Base-by-base conservation (phyloP, 1,140 invertebrate species). In the Camponotus pennsylvanicus region DNA sequence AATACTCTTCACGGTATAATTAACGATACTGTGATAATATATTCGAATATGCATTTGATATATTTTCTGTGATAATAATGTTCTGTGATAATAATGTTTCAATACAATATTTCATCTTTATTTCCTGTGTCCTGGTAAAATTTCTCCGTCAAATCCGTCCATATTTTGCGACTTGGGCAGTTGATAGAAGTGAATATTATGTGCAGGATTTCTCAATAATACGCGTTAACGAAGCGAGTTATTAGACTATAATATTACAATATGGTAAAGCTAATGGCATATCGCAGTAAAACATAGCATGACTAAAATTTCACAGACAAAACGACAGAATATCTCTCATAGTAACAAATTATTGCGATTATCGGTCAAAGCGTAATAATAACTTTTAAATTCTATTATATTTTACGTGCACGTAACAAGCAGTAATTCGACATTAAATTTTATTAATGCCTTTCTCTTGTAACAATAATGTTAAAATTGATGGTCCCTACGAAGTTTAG, bases 271-370 rank as follows among this genome's bases (percentile, higher is more conserved):
- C 63, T 90, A 89, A 90, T 86, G 76, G 69, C 49, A 66, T 27
- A 89, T 71, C 77, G 42, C 34, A 40, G 32, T 64, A 61, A 49
- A 76, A 85, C 86, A 69, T 61, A 52, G 13, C 4, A 21, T 79
- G 87, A 87, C 63, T 52, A 86, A 75, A 85, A 88, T 87, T 89
- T 85, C 73, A 77, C 70, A 76, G 52, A 52, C 64, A 45, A 78
- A 79, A 55, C 40, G 61, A 49, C 69, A 57, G 71, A 37, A 57
- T 52, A 13, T 49, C 59, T 15, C 49, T 63, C 21, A 57, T 15
- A 40, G 71, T 11, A 52, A 86, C 49, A 86, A 90, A 89, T 90
- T 89, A 89, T 90, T 75, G 61, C 78, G 71, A 89, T 84, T 83
- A 59, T 37, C 37, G 37, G 59, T 87, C 49, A 70, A 90, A 89